phyloP scores from a whole-genome alignment of 2,113 vertebrate genomes.

The Callionymus lyra region DNA sequence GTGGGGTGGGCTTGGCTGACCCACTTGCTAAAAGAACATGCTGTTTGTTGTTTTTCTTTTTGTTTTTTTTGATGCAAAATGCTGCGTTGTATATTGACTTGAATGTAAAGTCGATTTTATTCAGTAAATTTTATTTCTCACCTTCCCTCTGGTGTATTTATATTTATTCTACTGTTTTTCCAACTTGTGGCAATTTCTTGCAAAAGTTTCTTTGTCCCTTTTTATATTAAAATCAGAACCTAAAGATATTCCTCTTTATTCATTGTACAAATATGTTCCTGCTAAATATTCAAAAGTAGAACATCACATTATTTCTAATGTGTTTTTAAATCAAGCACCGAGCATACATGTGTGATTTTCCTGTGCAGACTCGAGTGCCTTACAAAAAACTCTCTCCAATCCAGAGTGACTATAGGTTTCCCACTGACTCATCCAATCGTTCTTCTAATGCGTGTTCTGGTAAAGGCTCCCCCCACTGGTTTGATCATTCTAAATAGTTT shows the following conservation, averaged over 20 bases:
- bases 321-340: neutral
- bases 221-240: conserved; percentile 1
- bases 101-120: conserved; percentile 54
- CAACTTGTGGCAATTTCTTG: no score
- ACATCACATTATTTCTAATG: conserved; percentile 11
- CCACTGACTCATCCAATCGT: conserved; percentile 5
- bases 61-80: conserved; percentile 8
- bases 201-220: no score
- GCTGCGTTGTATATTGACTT: conserved; percentile 50
- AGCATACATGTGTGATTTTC: conserved; percentile 6
- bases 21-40: conserved; percentile 37
- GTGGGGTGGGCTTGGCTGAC: conserved; percentile 45
- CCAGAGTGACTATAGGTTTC: neutral
- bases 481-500: conserved; percentile 23
- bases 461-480: conserved; percentile 13
- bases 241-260: conserved; percentile 16
- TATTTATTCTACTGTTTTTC: conserved; percentile 52
- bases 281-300: conserved; percentile 6
- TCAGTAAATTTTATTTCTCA: conserved; percentile 16
- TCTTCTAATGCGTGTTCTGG: conserved; percentile 24
- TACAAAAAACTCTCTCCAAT: conserved; percentile 12
- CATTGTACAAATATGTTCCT: conserved; percentile 4
- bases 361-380: conserved; percentile 37
- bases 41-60: conserved; percentile 27
- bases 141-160: conserved; percentile 31